These are phyloP conservation scores for Melieria crassipennis DNA, from an alignment of 2,888 invertebrate species.

Conservation along the genomic window DNA sequence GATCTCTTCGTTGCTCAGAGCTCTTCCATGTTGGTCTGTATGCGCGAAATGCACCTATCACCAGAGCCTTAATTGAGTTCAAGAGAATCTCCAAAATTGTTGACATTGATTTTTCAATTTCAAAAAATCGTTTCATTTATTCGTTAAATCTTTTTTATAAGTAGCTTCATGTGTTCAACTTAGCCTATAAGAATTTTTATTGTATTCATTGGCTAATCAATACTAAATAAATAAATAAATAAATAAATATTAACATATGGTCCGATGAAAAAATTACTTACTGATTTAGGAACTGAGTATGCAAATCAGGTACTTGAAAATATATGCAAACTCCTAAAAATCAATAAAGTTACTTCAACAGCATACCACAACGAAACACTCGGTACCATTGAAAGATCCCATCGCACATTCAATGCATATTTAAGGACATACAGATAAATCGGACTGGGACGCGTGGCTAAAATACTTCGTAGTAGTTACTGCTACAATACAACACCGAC, in stretches of 20 bases:
- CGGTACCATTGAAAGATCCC: slow-evolving; percentile 33
- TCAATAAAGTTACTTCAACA: slow-evolving; percentile 21
- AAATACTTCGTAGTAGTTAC: slow-evolving; percentile 8
- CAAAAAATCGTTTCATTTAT: too few relatives aligned
- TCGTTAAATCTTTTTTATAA: too few relatives aligned
- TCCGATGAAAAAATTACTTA: slow-evolving; percentile 32
- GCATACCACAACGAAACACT: slow-evolving; percentile 30
- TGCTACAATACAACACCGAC: slow-evolving; percentile 2
- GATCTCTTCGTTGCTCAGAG: too few relatives aligned
- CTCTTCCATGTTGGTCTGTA: too few relatives aligned
- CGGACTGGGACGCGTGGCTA: slow-evolving; percentile 4
- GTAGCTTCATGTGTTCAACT: too few relatives aligned
- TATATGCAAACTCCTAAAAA: slow-evolving; percentile 29
- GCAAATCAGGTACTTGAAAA: slow-evolving; percentile 37
- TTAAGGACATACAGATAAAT: background rate
- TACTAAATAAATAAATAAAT: too few relatives aligned
- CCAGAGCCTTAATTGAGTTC: too few relatives aligned
- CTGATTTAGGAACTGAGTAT: slow-evolving; percentile 38
- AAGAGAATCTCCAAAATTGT: too few relatives aligned
- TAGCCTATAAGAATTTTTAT: too few relatives aligned
- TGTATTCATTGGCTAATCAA: too few relatives aligned
- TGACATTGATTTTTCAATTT: too few relatives aligned
- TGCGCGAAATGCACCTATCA: too few relatives aligned
- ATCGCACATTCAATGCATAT: slow-evolving; percentile 33
- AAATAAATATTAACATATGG: slow-evolving; percentile 19